A percentile compares a stretch with the other conserved stretches of the same genome.
Evolutionary conservation across 2,888 invertebrate species (phyloP).

Genomic region (Euproctis similis): DNA sequence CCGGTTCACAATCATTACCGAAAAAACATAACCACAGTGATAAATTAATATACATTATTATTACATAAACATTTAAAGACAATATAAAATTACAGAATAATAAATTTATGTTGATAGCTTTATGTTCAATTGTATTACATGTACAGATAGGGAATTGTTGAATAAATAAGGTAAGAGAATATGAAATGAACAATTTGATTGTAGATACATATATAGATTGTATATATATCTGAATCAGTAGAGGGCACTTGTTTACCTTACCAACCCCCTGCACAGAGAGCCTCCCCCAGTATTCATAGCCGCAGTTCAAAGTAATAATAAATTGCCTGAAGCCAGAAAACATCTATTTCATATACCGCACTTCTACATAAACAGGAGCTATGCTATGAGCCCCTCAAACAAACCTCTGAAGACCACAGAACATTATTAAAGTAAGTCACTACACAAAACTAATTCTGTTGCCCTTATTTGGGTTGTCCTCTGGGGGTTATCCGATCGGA

Average conservation of each 20-base stretch:
- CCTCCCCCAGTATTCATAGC: conserved; percentile 46
- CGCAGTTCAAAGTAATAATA: conserved; percentile 70
- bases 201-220: no score
- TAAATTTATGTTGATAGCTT: conserved; percentile 9
- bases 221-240: conserved; percentile 60
- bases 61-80: conserved; percentile 12
- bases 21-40: conserved; percentile 39
- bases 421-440: conserved; percentile 66
- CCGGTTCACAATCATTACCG: conserved; percentile 40
- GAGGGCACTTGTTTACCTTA: conserved; percentile 65
- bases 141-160: no score
- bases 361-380: conserved; percentile 57
- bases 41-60: conserved; percentile 8
- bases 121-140: no score
- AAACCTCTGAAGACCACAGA: conserved; percentile 63
- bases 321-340: conserved; percentile 75
- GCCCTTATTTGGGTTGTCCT: conserved; percentile 54
- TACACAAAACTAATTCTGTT: conserved; percentile 65
- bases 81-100: no score
- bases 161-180: no score
- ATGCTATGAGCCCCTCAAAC: conserved; percentile 50
- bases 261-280: conserved; percentile 45
- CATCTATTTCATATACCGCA: conserved; percentile 66
- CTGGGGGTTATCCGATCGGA: conserved; percentile 42
- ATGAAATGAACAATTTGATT: conserved; percentile 52